Conservation (phyloP, 2,113 vertebrate genomes). For the Herpailurus yagouaroundi region DNA sequence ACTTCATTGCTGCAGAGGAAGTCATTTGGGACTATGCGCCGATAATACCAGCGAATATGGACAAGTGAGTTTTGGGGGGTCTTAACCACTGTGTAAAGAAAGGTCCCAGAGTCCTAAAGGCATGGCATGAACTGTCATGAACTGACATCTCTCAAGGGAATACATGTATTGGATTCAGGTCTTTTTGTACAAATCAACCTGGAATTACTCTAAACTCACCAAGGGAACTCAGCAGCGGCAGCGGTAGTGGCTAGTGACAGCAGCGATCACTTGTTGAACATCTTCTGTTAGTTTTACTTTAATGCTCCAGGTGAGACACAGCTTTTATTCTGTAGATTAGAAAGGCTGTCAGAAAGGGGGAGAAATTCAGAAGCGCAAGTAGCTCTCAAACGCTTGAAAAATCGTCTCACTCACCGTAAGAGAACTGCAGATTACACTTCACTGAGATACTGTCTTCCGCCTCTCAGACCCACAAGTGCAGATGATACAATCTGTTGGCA, state of each 20-base stretch:
- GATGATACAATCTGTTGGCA: neutral
- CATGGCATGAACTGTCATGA: neutral
- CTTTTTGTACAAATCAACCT: neutral
- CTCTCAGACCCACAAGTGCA: neutral
- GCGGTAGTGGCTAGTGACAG: no score
- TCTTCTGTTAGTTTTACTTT: neutral
- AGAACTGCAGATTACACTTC: conserved; percentile 12
- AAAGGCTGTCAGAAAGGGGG: neutral
- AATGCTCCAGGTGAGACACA: neutral
- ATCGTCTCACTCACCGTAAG: neutral
- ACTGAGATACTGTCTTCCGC: neutral
- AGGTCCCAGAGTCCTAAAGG: neutral
- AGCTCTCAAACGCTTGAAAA: neutral
- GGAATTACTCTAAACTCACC: neutral
- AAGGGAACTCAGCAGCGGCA: neutral
- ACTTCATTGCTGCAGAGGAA: conserved; percentile 97
- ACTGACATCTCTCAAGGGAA: neutral
- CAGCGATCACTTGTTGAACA: neutral
- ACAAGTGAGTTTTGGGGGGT: conserved; percentile 84
- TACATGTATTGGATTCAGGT: neutral
- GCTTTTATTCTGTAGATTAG: neutral
- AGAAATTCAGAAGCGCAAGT: neutral
- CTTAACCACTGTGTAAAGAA: neutral
- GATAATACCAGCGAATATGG: conserved; percentile 84
- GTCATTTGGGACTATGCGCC: conserved; percentile 94